Base-by-base conservation (phyloP, 2,888 invertebrate species). In the Lycophotia porphyrea region DNA sequence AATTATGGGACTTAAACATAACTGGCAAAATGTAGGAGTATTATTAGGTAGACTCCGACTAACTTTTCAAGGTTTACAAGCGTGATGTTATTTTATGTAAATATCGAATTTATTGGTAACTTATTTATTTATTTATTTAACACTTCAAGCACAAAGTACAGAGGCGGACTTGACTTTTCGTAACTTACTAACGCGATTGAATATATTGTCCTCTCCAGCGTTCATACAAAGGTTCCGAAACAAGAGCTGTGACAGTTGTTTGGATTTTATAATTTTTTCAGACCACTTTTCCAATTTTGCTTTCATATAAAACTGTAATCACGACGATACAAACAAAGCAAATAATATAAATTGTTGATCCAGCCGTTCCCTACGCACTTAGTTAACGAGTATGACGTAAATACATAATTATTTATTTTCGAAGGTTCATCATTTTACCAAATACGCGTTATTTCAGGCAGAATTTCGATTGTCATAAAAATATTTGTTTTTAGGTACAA, bases 401-500 rank as follows among this genome's bases (percentile, higher is more conserved):
- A 0, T 9, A 9, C 24, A 9, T 49, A n/a, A 52, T 1, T 9
- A n/a, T 27, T 13, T 55, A 15, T 27, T 27, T 27, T 7, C 5
- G 7, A 44, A 44, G 52, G 8, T 27, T 39, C 7, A 31, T 39
- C 0, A 1, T 21, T 27, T 11, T 21, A n/a, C n/a, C n/a, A n/a
- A n/a, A n/a, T n/a, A n/a, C 21, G 2, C 1, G 24, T 49, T 18
- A 42, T 47, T 70, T 27, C 52, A 24, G 9, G 13, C 42, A 31
- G 47, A 61, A 44, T 42, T 5, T 5, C 21, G 15, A 39, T 8
- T 27, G 15, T 58, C 15, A 15, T 27, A n/a, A 5, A 2, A 11
- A 42, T 71, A n/a, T 0, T 8, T 36, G 31, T 49, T 8, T 36
- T 36, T 49, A 83, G 27, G 65, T 61, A 55, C 18, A 61, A 67